Evolutionary conservation across 2,888 invertebrate species (phyloP), one percentile per base, ranked within the genome.

Genomic region (Lapara coniferarum): DNA sequence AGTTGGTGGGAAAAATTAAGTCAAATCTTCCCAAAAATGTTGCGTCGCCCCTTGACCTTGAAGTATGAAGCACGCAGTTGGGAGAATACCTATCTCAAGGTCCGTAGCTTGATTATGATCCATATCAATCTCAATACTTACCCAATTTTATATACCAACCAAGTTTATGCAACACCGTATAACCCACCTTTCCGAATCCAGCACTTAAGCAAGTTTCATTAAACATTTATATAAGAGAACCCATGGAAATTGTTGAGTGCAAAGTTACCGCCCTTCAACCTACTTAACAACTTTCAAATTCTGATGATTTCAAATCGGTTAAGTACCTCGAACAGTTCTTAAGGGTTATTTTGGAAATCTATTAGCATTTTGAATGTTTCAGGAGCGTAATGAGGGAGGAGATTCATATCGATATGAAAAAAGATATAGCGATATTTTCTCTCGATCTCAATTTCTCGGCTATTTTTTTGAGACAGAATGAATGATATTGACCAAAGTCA

Each of bases 281-380:
- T 72, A 73, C 71, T 77, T 74, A 66, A 69, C 25, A 66, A 81
- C 77, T 83, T 77, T 66, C 55, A 75, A 81, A 82, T 82, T 83
- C 81, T 79, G 77, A 76, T 81, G 81, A 81, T 84, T 82, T 76
- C 71, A 78, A 78, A 84, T 80, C 81, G 81, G 78, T 82, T 81
- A 77, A 79, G 78, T 76, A 75, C 74, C 75, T 75, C 72, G 69
- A 77, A 74, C 73, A 78, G 76, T 75, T 78, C 72, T 76, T 76
- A 73, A 75, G 81, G 81, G 80, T 81, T 77, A 75, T 77, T 83
- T 77, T 44, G 79, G 82, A 80, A 85, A 82, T 81, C 81, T 84
- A 84, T 87, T 85, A 85, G 75, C 84, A 85, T 87, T 82, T 79
- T 76, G 72, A 72, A 71, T 68, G 59, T 59, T 68, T 63, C 68